Evolutionary conservation across 2,797 vertebrate genomes (phyloP), one percentile per base, ranked within the genome.

Genomic region (Nannoperca australis): DNA sequence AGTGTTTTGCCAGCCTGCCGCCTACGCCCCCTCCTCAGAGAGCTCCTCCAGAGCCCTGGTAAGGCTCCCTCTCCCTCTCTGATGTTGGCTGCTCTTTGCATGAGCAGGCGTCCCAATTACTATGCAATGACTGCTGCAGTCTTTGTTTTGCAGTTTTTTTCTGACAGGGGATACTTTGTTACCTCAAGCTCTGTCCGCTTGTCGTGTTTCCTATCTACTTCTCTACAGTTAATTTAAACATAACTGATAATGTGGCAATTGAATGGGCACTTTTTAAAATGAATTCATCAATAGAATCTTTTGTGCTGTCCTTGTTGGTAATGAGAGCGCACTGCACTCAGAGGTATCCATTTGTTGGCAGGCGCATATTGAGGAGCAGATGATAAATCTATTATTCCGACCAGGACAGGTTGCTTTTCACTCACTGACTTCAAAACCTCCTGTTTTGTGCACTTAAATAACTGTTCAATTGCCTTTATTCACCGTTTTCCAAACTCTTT

Each of bases 1-100:
- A 88, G 76, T 73, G 79, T 87, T 89, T 84, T 91, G 90, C 88
- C 88, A 83, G 73, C 62, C 73, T 69, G 42, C 85, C 87, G 74
- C 90, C 89, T 67, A 92, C 89, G 9, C 64, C 10, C 36, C 17
- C 27, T 88, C 91, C 75, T 78, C 64, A 82, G 89, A 90, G 88
- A 90, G 63, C 64, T 73, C n/a, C 82, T 85, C 81, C 67, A 87
- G 73, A 84, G 66, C 47, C 82, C 72, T 64, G 63, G 66, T 76
- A 45, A 69, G 59, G 45, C 84, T 81, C 36, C 56, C 72, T 82
- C n/a, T 58, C n/a, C n/a, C 42, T 84, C 70, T 89, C 71, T 76
- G 78, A 66, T 75, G 71, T 82, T 84, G 68, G 75, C 84, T 88
- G 81, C 70, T 87, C 80, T 87, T 79, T 86, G 64, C 76, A 82